Percentiles rank a stretch among this genome's conserved stretches.
These are phyloP conservation scores for Paracyclopina nana DNA, from an alignment of 1,140 invertebrate species.

Conservation along the genomic window DNA sequence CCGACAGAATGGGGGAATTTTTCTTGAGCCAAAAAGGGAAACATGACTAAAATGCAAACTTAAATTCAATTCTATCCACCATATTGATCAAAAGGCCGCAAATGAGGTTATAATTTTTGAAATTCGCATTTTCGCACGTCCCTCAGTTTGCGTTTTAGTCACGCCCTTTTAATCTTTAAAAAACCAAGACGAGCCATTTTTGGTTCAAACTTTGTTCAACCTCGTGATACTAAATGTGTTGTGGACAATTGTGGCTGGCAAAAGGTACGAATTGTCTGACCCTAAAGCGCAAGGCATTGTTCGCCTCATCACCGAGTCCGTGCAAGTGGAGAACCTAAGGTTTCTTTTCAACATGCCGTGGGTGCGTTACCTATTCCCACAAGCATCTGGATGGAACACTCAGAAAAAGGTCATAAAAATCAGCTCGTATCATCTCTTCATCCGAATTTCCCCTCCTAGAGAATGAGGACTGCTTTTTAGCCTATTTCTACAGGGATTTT, in stretches of 20 bases:
- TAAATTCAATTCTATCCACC: too few relatives aligned
- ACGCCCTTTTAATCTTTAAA: too few relatives aligned
- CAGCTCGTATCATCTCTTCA: background rate
- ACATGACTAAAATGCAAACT: too few relatives aligned
- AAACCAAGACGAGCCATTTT: background rate
- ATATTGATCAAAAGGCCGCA: too few relatives aligned
- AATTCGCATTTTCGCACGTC: too few relatives aligned
- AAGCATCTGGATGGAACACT: background rate
- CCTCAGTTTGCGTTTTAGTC: too few relatives aligned
- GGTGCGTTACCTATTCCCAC: background rate
- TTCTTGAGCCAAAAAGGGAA: too few relatives aligned
- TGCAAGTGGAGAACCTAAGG: background rate
- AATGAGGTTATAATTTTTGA: too few relatives aligned
- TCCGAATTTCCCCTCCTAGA: background rate
- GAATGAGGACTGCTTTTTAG: background rate
- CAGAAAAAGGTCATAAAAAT: background rate
- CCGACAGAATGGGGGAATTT: slow-evolving; percentile 17
- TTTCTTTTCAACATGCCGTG: background rate
- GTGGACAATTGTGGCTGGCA: slow-evolving; percentile 18
- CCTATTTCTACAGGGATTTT: background rate
- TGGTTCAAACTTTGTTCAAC: slow-evolving; percentile 15
- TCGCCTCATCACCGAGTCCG: background rate
- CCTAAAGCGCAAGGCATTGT: background rate
- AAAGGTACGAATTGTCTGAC: background rate
- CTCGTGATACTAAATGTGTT: slow-evolving; percentile 17